Conservation (phyloP, 2,888 invertebrate species). For the Mesochorus sp. region DNA sequence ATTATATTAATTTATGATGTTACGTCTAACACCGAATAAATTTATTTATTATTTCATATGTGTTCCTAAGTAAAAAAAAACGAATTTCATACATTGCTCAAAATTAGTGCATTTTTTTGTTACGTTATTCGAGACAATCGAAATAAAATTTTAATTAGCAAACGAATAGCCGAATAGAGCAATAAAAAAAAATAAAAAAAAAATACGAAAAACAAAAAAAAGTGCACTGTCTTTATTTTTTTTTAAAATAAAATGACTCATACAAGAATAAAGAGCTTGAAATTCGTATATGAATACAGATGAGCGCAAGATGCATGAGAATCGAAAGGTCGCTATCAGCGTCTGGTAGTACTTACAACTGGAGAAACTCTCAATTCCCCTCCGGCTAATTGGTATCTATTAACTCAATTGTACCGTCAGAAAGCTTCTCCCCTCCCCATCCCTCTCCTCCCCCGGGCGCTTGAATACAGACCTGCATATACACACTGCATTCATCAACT, state of each 20-base stretch:
- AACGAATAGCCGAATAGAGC: no score
- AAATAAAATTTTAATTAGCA: no score
- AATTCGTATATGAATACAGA: slow-evolving; percentile 22
- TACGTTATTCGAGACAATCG: no score
- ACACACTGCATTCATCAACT: slow-evolving; percentile 61
- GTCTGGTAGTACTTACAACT: slow-evolving; percentile 47
- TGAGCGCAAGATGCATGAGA: slow-evolving; percentile 40
- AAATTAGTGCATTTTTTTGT: no score
- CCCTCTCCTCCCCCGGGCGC: no score
- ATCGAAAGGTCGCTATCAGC: slow-evolving; percentile 49
- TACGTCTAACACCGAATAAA: no score
- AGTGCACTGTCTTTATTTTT: neutral
- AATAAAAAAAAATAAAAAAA: no score
- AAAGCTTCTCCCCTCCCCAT: slow-evolving; percentile 62
- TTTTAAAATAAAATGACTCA: neutral
- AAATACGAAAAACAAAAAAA: no score
- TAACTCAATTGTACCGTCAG: slow-evolving; percentile 75
- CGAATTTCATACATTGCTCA: no score
- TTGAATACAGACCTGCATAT: slow-evolving; percentile 42
- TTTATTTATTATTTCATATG: no score
- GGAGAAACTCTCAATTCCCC: slow-evolving; percentile 47
- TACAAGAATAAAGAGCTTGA: slow-evolving; percentile 2
- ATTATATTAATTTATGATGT: no score
- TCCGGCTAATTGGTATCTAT: slow-evolving; percentile 79
- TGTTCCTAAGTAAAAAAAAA: no score